Evolutionary conservation across 1,140 invertebrate species (phyloP).

Genomic region (Archivesica marissinica): DNA sequence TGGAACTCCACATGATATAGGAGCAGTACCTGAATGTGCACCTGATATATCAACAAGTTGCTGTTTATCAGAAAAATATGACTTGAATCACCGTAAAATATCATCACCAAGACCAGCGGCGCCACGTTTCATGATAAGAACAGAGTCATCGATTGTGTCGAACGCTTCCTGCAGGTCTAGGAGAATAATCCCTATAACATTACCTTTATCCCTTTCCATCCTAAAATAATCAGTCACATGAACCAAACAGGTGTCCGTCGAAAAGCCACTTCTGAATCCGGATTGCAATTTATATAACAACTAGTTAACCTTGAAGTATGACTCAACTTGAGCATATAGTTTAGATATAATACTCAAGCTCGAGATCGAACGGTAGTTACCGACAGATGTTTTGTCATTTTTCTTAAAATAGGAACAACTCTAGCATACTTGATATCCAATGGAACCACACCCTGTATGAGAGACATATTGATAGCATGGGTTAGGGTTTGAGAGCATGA

Average conservation of each 20-base stretch:
- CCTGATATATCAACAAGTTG: conserved; percentile 53
- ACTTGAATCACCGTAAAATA: conserved; percentile 49
- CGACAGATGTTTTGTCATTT: too few relatives aligned
- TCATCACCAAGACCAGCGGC: conserved; percentile 52
- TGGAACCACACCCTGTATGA: too few relatives aligned
- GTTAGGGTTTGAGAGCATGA: too few relatives aligned
- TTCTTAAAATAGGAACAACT: too few relatives aligned
- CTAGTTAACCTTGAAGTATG: background rate
- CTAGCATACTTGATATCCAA: too few relatives aligned
- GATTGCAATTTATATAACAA: conserved; percentile 48
- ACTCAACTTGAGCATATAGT: conserved; percentile 40
- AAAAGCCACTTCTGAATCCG: conserved; percentile 34
- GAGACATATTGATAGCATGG: too few relatives aligned
- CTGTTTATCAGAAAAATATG: conserved; percentile 61
- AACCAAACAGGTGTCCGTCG: conserved; percentile 41
- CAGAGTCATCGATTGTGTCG: conserved; percentile 61
- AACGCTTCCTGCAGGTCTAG: conserved; percentile 59
- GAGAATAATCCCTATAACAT: conserved; percentile 44
- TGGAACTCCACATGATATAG: conserved; percentile 51
- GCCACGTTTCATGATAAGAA: conserved; percentile 35
- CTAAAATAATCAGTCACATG: conserved; percentile 48
- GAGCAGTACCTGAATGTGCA: conserved; percentile 23
- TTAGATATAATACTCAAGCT: conserved; percentile 51
- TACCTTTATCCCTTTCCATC: conserved; percentile 27
- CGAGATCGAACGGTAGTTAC: conserved; percentile 29